phyloP scores from a whole-genome alignment of 30 jellyfish, hydroid and myxozoan species.

The Hydractinia echinata region DNA sequence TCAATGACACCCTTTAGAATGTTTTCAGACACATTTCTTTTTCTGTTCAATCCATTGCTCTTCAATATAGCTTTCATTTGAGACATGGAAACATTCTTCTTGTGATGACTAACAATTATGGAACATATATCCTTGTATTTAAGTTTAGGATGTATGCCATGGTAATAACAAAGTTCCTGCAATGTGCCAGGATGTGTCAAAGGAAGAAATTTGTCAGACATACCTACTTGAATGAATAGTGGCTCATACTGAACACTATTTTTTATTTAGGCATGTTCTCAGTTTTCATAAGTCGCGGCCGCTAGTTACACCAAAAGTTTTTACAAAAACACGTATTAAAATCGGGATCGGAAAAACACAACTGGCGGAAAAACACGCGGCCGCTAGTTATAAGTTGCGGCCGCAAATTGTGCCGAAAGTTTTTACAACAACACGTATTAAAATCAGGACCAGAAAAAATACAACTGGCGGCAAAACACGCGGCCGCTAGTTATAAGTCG shows the following conservation, averaged over 20 bases:
- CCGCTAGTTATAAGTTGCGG: neutral
- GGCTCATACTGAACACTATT: too few relatives aligned
- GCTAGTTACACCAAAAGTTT: neutral
- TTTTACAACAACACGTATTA: neutral
- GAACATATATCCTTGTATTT: neutral
- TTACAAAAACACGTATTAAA: neutral
- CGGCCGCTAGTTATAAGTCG: neutral
- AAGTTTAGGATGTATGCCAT: neutral
- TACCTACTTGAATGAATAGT: neutral
- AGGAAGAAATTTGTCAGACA: neutral
- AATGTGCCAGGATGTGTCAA: neutral
- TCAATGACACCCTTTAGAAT: conserved; percentile 7
- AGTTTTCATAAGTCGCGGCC: neutral
- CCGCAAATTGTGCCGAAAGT: neutral
- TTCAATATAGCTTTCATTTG: neutral
- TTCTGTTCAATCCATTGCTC: neutral
- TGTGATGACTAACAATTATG: neutral
- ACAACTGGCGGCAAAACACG: neutral
- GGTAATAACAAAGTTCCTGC: neutral
- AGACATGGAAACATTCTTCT: neutral
- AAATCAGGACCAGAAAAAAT: neutral
- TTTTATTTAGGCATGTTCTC: neutral
- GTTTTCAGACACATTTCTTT: neutral
- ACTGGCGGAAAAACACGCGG: neutral
- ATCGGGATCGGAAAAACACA: too few relatives aligned